Conservation (phyloP, 1,140 invertebrate genomes). For the Drosophila eugracilis region DNA sequence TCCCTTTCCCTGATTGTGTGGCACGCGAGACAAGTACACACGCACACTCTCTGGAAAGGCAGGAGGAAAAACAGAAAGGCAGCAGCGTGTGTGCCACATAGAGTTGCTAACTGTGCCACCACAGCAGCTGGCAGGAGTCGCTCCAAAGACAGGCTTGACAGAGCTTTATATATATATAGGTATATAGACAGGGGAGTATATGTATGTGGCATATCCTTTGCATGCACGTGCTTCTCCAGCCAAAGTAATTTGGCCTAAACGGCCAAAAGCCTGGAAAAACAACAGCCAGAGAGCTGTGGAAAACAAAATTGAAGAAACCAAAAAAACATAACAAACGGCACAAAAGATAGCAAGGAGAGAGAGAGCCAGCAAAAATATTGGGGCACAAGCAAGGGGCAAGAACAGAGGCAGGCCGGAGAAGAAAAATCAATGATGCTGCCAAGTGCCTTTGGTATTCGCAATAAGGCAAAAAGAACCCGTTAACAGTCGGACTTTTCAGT, state of each 20-base stretch:
- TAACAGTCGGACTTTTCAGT: too few relatives aligned
- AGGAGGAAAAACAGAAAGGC: slow-evolving; percentile 7
- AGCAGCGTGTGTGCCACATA: slow-evolving; percentile 31
- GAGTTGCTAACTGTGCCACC: slow-evolving; percentile 45
- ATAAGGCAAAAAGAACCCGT: slow-evolving; percentile 38
- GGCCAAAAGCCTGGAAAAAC: slow-evolving; percentile 13
- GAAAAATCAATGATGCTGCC: slow-evolving; percentile 83
- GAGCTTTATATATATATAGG: slow-evolving; percentile 10
- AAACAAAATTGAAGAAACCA: slow-evolving; percentile 30
- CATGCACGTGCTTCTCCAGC: slow-evolving; percentile 70
- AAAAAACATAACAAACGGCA: slow-evolving; percentile 35
- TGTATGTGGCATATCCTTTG: slow-evolving; percentile 45
- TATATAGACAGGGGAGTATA: slow-evolving; percentile 6
- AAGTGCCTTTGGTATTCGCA: slow-evolving; percentile 53
- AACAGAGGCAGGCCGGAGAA: slow-evolving; percentile 38
- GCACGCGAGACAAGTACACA: slow-evolving; percentile 59
- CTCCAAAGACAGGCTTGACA: slow-evolving; percentile 49
- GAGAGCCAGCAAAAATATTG: slow-evolving; percentile 19
- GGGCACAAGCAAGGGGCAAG: slow-evolving; percentile 14
- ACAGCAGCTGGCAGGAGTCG: slow-evolving; percentile 51
- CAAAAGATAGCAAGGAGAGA: slow-evolving; percentile 7
- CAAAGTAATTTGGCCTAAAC: slow-evolving; percentile 47
- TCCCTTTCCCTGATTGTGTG: slow-evolving; percentile 27
- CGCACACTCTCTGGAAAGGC: slow-evolving; percentile 13
- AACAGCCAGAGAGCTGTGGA: slow-evolving; percentile 9